A percentile compares a stretch with the other conserved stretches of the same genome.
phyloP scores from a whole-genome alignment of 2,113 vertebrate genomes.

The Morone chrysops region DNA sequence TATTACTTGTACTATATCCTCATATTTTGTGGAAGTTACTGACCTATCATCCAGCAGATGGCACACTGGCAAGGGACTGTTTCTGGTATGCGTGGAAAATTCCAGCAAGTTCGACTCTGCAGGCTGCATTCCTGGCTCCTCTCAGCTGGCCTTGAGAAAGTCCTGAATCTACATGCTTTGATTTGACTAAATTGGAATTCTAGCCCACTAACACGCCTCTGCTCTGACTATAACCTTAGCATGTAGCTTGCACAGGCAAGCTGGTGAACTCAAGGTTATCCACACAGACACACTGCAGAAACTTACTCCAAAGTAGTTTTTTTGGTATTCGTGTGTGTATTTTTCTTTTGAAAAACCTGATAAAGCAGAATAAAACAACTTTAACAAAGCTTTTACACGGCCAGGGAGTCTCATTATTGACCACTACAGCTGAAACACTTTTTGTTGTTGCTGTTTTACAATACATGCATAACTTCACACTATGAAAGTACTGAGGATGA shows the following conservation, averaged over 20 bases:
- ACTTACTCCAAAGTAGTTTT: conserved; percentile 19
- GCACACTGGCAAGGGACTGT: conserved; percentile 64
- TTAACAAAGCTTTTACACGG: conserved; percentile 7
- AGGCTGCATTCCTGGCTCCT: conserved; percentile 72
- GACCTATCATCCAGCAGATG: conserved; percentile 78
- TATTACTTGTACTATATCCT: neutral
- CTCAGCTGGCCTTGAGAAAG: conserved; percentile 57
- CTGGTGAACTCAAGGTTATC: conserved; percentile 62
- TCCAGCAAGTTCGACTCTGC: conserved; percentile 66
- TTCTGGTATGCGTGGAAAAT: conserved; percentile 69
- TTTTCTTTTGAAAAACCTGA: conserved; percentile 34
- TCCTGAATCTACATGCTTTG: conserved; percentile 74
- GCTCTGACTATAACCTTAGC: conserved; percentile 58
- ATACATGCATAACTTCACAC: neutral
- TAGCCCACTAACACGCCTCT: conserved; percentile 44
- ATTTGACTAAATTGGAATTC: conserved; percentile 72
- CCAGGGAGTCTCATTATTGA: conserved; percentile 11
- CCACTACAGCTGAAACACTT: neutral
- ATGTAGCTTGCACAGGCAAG: conserved; percentile 49
- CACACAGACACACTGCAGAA: conserved; percentile 30
- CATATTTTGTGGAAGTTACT: conserved; percentile 24
- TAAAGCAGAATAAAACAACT: conserved; percentile 20
- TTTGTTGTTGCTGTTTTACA: conserved; percentile 1
- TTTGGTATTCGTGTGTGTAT: neutral
- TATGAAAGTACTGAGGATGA: neutral